These are phyloP conservation scores for Drosophila borealis DNA, from an alignment of 2,888 invertebrate species.

Conservation along the genomic window DNA sequence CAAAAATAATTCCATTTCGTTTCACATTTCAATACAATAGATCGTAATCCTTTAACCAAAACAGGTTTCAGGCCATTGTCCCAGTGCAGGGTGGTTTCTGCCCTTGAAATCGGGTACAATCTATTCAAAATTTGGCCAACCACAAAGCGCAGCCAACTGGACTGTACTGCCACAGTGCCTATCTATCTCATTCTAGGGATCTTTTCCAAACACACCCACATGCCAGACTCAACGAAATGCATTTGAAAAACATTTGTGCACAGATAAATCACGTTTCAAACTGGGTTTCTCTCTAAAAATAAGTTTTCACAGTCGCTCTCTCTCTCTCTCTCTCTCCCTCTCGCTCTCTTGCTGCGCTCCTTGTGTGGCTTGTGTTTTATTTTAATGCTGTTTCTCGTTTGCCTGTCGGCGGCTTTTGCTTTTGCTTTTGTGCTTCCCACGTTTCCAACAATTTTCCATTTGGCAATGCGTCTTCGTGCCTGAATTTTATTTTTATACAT, in stretches of 20 bases:
- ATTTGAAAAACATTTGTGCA: constrained; percentile 56
- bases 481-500: constrained; percentile 45
- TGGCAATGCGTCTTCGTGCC: constrained; percentile 51
- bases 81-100: constrained; percentile 50
- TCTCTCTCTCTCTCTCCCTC: neutral
- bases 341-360: constrained; percentile 7
- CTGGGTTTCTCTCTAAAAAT: constrained; percentile 64
- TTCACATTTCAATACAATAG: constrained; percentile 35
- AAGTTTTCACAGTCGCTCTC: constrained; percentile 52
- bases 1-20: constrained; percentile 26
- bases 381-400: constrained; percentile 36
- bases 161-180: constrained; percentile 56
- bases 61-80: constrained; percentile 59
- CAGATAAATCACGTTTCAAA: constrained; percentile 66
- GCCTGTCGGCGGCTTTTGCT: constrained; percentile 58
- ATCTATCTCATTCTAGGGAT: constrained; percentile 28
- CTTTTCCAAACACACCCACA: constrained; percentile 54
- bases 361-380: constrained; percentile 29
- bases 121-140: constrained; percentile 58
- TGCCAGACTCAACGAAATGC: constrained; percentile 23
- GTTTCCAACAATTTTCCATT: constrained; percentile 56
- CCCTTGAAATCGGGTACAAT: constrained; percentile 51
- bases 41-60: constrained; percentile 65
- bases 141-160: constrained; percentile 59
- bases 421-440: constrained; percentile 71